A percentile compares a stretch with the other conserved stretches of the same genome.
phyloP scores from a whole-genome alignment of 2,113 vertebrate species.

The Hemibagrus wyckioides region DNA sequence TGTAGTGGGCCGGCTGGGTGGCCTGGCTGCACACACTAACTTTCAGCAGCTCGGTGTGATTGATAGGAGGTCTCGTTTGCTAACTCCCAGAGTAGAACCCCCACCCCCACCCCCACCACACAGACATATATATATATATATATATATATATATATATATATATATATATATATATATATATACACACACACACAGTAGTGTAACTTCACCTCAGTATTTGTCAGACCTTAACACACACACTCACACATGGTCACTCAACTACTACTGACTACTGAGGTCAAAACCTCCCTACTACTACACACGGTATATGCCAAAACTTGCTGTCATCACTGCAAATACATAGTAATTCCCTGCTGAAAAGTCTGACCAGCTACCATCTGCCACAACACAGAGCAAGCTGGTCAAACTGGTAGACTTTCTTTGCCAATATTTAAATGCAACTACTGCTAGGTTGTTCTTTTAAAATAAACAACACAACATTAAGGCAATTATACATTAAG shows the following conservation, averaged over 20 bases:
- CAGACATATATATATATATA: too few relatives aligned
- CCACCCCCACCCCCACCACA: too few relatives aligned
- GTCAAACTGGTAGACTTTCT: background rate
- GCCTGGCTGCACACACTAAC: constrained; percentile 64
- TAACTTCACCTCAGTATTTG: constrained; percentile 21
- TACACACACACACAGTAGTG: constrained; percentile 54
- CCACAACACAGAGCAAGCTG: background rate
- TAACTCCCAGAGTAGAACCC: constrained; percentile 43
- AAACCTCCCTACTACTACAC: constrained; percentile 9
- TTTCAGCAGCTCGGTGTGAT: constrained; percentile 75
- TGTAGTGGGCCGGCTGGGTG: constrained; percentile 76
- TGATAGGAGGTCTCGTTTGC: constrained; percentile 65
- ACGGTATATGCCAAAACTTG: background rate
- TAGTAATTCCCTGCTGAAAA: background rate
- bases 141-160: too few relatives aligned
- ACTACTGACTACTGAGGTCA: background rate
- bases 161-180: too few relatives aligned
- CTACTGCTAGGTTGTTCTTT: background rate
- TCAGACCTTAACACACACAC: constrained; percentile 12
- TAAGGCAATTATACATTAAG: background rate
- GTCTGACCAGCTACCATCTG: background rate
- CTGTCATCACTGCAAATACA: constrained; percentile 6
- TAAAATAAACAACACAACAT: background rate
- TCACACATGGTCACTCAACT: constrained; percentile 40
- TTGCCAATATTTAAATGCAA: background rate